Evolutionary conservation across 2,797 vertebrate species (phyloP).

Genomic region (Ataeniobius toweri): DNA sequence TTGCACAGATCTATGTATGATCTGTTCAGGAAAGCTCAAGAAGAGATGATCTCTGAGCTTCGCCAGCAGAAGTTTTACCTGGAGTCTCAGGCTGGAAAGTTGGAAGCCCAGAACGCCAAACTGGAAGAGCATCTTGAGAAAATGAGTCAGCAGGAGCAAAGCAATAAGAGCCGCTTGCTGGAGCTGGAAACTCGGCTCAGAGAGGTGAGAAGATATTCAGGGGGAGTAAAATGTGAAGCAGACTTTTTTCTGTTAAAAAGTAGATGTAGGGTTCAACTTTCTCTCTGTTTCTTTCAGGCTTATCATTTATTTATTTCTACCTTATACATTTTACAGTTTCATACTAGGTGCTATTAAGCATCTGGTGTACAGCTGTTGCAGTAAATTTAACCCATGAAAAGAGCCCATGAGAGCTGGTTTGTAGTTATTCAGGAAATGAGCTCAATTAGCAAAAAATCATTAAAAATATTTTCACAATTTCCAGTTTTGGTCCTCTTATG

Average conservation of each 20-base stretch:
- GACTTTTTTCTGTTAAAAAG: neutral
- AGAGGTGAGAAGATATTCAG: slow-evolving; percentile 68
- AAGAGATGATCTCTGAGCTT: slow-evolving; percentile 98
- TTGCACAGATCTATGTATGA: slow-evolving; percentile 21
- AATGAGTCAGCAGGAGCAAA: slow-evolving; percentile 95
- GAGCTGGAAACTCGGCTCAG: slow-evolving; percentile 80
- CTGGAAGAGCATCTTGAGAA: slow-evolving; percentile 97
- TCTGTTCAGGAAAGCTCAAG: slow-evolving; percentile 92
- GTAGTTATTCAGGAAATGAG: slow-evolving; percentile 4
- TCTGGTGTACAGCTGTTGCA: neutral
- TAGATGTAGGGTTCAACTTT: neutral
- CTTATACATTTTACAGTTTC: neutral
- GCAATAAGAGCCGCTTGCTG: slow-evolving; percentile 87
- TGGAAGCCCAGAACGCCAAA: slow-evolving; percentile 90
- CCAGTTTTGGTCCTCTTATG: neutral
- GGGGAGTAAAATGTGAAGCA: neutral
- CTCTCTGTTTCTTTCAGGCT: neutral
- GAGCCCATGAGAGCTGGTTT: neutral
- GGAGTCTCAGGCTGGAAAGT: slow-evolving; percentile 85
- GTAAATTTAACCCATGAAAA: neutral
- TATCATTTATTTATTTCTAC: neutral
- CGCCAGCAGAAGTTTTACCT: slow-evolving; percentile 98
- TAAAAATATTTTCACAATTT: neutral
- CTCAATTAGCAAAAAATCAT: neutral
- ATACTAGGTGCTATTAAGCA: neutral